phyloP scores from a whole-genome alignment of 2,113 vertebrate genomes.

The Cyphomyrus plagiostoma region DNA sequence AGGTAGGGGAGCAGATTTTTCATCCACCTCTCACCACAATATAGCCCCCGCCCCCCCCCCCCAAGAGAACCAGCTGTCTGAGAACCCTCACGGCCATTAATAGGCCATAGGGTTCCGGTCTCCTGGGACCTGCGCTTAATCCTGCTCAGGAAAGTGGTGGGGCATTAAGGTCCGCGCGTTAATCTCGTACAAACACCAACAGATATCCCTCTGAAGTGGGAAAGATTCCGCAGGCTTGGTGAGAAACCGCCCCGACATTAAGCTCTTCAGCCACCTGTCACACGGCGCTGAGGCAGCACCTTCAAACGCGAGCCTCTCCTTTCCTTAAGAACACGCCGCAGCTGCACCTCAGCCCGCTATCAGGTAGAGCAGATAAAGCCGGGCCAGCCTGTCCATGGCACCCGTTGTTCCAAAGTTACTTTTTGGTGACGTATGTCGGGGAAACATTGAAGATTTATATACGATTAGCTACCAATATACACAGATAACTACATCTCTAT shows the following conservation, averaged over 20 bases:
- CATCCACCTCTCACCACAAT: background rate
- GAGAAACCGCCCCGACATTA: background rate
- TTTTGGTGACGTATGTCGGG: background rate
- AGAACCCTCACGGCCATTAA: background rate
- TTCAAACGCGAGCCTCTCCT: background rate
- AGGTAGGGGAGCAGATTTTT: slow-evolving; percentile 1
- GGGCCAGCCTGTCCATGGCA: background rate
- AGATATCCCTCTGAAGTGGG: background rate
- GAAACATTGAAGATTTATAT: background rate
- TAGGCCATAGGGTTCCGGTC: background rate
- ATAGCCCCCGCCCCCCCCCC: background rate
- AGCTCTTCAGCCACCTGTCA: background rate
- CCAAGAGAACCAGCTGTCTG: background rate
- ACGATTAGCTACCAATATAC: background rate
- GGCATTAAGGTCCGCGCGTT: background rate
- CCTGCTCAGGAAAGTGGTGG: background rate
- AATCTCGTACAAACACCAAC: background rate
- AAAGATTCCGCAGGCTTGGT: background rate
- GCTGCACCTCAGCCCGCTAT: too few relatives aligned
- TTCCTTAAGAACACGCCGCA: background rate
- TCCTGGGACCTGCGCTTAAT: background rate
- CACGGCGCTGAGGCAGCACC: background rate
- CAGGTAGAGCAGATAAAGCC: background rate
- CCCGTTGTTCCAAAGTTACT: background rate
- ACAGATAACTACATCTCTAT: background rate